Conservation (phyloP, 2,888 invertebrate genomes). For the Coenonympha arcania region DNA sequence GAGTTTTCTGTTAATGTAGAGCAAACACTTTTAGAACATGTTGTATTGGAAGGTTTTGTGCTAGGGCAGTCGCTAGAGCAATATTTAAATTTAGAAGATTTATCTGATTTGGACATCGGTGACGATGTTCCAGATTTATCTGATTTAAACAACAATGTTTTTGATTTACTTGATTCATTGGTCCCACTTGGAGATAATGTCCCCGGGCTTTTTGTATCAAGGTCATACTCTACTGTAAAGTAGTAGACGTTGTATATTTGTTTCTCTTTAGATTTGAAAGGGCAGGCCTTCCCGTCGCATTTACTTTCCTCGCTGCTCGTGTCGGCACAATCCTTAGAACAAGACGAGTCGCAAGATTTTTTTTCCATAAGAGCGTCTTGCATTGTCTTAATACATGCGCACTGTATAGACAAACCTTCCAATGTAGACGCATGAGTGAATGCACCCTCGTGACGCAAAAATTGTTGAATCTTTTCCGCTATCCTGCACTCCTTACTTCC, state of each 20-base stretch:
- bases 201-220: conserved; percentile 33
- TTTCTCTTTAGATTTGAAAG: conserved; percentile 33
- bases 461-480: conserved; percentile 56
- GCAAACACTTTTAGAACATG: conserved; percentile 51
- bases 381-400: conserved; percentile 57
- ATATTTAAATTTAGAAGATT: conserved; percentile 39
- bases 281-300: conserved; percentile 50
- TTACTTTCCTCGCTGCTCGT: conserved; percentile 36
- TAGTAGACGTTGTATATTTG: conserved; percentile 56
- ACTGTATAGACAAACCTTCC: conserved; percentile 60
- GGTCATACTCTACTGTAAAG: conserved; percentile 58
- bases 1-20: conserved; percentile 27
- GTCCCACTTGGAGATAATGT: conserved; percentile 29
- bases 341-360: conserved; percentile 41
- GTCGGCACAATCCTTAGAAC: conserved; percentile 49
- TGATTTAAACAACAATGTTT: conserved; percentile 28
- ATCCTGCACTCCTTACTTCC: conserved; percentile 60
- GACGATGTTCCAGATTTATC: conserved; percentile 36
- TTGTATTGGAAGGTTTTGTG: conserved; percentile 34
- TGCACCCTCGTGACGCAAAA: conserved; percentile 53
- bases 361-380: conserved; percentile 43
- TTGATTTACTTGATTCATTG: conserved; percentile 26
- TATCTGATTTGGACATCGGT: conserved; percentile 21
- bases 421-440: conserved; percentile 41
- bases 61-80: conserved; percentile 51